Evolutionary conservation across 2,797 vertebrate species (phyloP).

Genomic region (Tarsius wallacei): DNA sequence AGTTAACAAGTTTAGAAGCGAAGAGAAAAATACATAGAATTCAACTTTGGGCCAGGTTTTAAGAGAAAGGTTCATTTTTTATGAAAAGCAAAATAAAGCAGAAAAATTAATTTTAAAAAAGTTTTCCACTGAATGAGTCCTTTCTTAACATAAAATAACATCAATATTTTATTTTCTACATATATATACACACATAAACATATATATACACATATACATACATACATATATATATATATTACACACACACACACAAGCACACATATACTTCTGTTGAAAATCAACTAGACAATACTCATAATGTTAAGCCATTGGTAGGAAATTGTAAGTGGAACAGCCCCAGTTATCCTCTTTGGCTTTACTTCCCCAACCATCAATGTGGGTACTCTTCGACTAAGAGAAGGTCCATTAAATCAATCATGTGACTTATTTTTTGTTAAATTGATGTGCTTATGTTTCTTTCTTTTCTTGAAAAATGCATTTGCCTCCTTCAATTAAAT

Average conservation of each 20-base stretch:
- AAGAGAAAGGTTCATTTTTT: neutral
- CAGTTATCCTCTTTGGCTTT: too few relatives aligned
- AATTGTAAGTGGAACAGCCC: neutral
- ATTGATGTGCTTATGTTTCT: neutral
- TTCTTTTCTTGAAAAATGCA: neutral
- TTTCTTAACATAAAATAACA: conserved; percentile 26
- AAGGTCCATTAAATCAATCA: neutral
- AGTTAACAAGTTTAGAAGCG: neutral
- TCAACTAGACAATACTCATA: neutral
- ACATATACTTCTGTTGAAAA: neutral
- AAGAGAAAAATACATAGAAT: neutral
- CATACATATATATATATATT: neutral
- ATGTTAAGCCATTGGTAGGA: neutral
- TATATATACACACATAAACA: neutral
- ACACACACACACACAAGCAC: neutral
- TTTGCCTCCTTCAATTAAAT: neutral
- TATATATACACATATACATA: neutral
- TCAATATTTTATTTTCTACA: neutral
- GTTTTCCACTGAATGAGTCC: neutral
- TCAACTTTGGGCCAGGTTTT: conserved; percentile 23
- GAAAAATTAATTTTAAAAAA: neutral
- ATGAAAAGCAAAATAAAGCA: conserved; percentile 57
- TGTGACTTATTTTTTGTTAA: conserved; percentile 23
- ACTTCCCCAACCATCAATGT: neutral
- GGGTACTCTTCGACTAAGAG: neutral